phyloP scores from a whole-genome alignment of 2,888 invertebrate genomes.

The Papilio demoleus region DNA sequence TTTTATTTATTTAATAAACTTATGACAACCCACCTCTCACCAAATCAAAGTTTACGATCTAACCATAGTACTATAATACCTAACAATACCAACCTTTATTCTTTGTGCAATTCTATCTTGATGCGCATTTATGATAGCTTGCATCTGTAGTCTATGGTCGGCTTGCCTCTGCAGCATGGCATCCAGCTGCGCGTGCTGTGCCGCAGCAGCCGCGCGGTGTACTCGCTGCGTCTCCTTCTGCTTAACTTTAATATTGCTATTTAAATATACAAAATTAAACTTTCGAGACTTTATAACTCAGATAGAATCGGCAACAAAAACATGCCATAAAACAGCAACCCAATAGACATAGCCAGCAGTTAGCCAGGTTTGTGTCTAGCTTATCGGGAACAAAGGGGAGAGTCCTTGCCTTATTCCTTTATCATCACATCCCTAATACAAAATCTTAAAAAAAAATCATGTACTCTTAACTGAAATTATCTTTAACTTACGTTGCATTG shows the following conservation, averaged over 20 bases:
- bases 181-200: conserved; percentile 81
- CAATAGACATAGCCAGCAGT: background rate
- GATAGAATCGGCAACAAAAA: no score
- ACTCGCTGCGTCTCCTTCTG: conserved; percentile 75
- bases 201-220: conserved; percentile 78
- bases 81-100: conserved; percentile 68
- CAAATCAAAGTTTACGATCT: background rate
- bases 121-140: conserved; percentile 82
- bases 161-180: conserved; percentile 81
- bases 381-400: background rate
- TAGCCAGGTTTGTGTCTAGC: background rate
- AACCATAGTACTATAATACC: background rate
- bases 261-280: background rate
- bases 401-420: background rate
- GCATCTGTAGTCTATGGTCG: conserved; percentile 82
- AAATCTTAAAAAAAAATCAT: no score
- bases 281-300: background rate
- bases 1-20: no score
- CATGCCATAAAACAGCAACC: background rate
- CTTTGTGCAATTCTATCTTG: conserved; percentile 85
- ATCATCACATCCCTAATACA: background rate
- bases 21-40: conserved; percentile 41
- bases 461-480: background rate
- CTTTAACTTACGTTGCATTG: conserved; percentile 76
- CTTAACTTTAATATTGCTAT: conserved; percentile 56